phyloP scores from a whole-genome alignment of 2,797 vertebrate species.

The Steatocranus sp. region DNA sequence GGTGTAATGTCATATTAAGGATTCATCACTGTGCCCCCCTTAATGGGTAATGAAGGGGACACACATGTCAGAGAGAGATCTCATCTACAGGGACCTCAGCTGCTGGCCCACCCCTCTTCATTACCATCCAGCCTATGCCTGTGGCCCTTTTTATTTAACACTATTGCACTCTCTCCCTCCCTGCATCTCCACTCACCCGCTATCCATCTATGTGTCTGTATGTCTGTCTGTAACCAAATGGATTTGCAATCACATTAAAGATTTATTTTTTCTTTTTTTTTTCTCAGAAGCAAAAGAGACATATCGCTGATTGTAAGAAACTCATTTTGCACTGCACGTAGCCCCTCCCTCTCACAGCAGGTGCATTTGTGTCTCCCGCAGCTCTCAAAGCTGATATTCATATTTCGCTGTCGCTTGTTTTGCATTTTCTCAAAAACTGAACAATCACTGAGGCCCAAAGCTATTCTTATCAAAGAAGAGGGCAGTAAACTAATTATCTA shows the following conservation, averaged over 20 bases:
- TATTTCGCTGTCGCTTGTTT: background rate
- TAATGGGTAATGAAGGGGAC: slow-evolving; percentile 75
- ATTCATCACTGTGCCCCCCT: slow-evolving; percentile 93
- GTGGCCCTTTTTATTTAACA: slow-evolving; percentile 71
- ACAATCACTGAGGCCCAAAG: background rate
- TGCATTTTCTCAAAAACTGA: background rate
- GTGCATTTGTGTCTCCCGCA: slow-evolving; percentile 40
- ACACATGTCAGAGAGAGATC: slow-evolving; percentile 74
- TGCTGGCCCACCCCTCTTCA: slow-evolving; percentile 67
- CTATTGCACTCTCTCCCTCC: slow-evolving; percentile 40
- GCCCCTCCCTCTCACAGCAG: slow-evolving; percentile 25
- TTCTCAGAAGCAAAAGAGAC: slow-evolving; percentile 52
- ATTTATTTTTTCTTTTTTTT: slow-evolving; percentile 54
- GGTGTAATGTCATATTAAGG: slow-evolving; percentile 98
- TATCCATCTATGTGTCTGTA: slow-evolving; percentile 17
- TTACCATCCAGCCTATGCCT: slow-evolving; percentile 62
- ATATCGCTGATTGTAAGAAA: slow-evolving; percentile 52
- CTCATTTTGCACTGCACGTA: slow-evolving; percentile 16
- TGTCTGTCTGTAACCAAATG: slow-evolving; percentile 45
- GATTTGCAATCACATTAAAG: slow-evolving; percentile 62
- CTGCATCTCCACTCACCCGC: background rate
- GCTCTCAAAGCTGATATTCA: slow-evolving; percentile 3
- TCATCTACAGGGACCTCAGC: slow-evolving; percentile 72
- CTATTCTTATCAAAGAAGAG: background rate
- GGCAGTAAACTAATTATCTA: background rate